Evolutionary conservation across 2,888 invertebrate species (phyloP).

Genomic region (Diplolepis rosae): DNA sequence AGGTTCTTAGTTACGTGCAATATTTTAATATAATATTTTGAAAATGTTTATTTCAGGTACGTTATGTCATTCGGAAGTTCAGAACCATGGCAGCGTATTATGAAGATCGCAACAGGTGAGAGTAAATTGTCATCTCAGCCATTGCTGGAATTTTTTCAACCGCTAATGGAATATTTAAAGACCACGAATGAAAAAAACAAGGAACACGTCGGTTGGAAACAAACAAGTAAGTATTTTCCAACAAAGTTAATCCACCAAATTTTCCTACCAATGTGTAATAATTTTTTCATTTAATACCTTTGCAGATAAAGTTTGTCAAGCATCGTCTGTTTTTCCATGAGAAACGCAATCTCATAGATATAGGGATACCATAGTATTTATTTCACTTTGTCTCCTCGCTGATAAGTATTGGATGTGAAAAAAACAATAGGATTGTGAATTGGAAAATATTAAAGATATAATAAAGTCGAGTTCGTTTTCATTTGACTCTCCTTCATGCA

Average conservation of each 20-base stretch:
- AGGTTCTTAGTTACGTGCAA: neutral
- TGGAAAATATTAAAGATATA: neutral
- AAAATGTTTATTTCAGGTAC: neutral
- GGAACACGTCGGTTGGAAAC: neutral
- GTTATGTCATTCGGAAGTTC: slow-evolving; percentile 12
- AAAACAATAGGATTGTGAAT: neutral
- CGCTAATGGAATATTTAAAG: neutral
- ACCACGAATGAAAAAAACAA: neutral
- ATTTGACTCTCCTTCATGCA: slow-evolving; percentile 40
- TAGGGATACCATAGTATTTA: neutral
- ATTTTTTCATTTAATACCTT: neutral
- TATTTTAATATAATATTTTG: neutral
- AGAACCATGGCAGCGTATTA: neutral
- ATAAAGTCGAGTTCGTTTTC: neutral
- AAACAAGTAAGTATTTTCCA: neutral
- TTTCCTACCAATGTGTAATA: neutral
- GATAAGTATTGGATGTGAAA: neutral
- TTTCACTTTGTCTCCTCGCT: neutral
- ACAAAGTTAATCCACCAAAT: neutral
- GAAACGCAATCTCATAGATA: neutral
- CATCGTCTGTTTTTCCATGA: neutral
- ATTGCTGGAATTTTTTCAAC: neutral
- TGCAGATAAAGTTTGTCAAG: slow-evolving; percentile 1
- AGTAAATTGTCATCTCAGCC: neutral
- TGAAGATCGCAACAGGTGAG: neutral